Conservation (phyloP, 2,113 vertebrate species). For the Sinocyclocheilus maitianheensis region DNA sequence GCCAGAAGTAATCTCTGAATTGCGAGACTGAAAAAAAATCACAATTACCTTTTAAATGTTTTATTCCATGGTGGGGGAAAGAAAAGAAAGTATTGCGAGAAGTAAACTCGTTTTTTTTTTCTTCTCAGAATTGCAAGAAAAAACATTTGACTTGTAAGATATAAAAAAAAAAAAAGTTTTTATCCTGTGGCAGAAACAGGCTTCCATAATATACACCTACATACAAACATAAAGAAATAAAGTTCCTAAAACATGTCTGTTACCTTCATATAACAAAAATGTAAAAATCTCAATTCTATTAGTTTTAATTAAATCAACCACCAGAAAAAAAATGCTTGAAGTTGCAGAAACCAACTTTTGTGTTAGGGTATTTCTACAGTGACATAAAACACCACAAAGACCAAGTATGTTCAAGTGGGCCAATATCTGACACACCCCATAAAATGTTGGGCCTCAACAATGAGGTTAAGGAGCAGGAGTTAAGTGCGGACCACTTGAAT, state of each 20-base stretch:
- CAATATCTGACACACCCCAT: constrained; percentile 10
- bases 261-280: neutral
- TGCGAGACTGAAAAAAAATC: too few relatives aligned
- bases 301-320: neutral
- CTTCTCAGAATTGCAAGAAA: too few relatives aligned
- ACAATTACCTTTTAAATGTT: too few relatives aligned
- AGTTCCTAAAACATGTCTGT: neutral
- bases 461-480: constrained; percentile 12
- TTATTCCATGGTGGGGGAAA: too few relatives aligned
- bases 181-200: neutral
- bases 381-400: neutral
- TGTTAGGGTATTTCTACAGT: neutral
- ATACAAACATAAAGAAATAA: too few relatives aligned
- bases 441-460: neutral
- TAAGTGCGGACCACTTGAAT: constrained; percentile 12
- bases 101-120: too few relatives aligned
- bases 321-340: neutral
- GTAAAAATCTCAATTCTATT: neutral
- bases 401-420: neutral
- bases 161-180: neutral
- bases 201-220: neutral
- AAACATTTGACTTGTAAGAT: too few relatives aligned
- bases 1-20: too few relatives aligned
- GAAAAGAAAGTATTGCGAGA: too few relatives aligned
- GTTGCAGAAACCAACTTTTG: neutral